Base-by-base conservation (phyloP, 2,888 invertebrate species). In the Trissolcus japonicus region DNA sequence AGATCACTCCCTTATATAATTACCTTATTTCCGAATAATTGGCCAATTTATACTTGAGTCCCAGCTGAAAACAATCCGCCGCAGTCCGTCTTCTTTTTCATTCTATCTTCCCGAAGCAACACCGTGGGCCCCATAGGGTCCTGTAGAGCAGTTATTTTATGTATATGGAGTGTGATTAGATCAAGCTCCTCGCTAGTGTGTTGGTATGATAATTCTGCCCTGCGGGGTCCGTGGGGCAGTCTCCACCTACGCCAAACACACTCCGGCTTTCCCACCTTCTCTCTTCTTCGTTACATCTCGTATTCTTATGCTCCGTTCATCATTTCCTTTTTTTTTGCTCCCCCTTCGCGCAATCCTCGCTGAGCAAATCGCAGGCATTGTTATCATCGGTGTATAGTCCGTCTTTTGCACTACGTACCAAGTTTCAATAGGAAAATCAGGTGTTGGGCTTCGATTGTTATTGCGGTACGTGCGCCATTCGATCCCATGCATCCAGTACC, bases 121-220 rank as follows among this genome's bases (percentile, higher is more conserved):
- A 82, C 84, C 81, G 82, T 82, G 85, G 84, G 84, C 85, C 87
- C 86, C 85, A 85, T 86, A 85, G 86, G 87, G 86, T 86, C 87
- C 86, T 85, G 86, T 85, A 85, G 87, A 86, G 86, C 86, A 83
- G 84, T 89, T 89, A 89, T 89, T 89, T 89, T 88, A 88, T 88
- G 87, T 88, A 87, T 89, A 88, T 88, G 88, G 86, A 87, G 88
- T 87, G 89, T 89, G 89, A 89, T 89, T 88, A 89, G 88, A 88
- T 87, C 87, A 86, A 86, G 79, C 85, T 83, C 79, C 80, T 80
- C 81, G 85, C 81, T 77, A 76, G 81, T 85, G 86, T 87, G 84
- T 85, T 84, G 85, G 88, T 88, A 88, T 89, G 88, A 88, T 88
- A 88, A 88, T 88, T 88, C 88, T 87, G 87, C 88, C 87, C 86